Percentiles rank a stretch among this genome's conserved stretches.
Conservation (phyloP, 2,113 vertebrate genomes). For the Elgaria multicarinata region DNA sequence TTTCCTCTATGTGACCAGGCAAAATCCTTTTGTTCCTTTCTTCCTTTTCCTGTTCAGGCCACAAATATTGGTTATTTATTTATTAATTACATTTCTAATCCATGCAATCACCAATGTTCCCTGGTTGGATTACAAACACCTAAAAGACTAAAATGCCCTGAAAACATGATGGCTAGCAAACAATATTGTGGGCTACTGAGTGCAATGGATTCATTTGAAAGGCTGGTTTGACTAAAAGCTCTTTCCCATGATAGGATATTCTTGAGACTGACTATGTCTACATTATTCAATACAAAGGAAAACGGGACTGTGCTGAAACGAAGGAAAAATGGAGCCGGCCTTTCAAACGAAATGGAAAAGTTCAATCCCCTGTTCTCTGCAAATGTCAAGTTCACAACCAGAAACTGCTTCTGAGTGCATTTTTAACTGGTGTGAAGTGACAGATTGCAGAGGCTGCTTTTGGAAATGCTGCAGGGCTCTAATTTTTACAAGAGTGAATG, state of each 20-base stretch:
- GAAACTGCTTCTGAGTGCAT: constrained; percentile 58
- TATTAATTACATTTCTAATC: too few relatives aligned
- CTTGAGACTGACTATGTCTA: not conserved
- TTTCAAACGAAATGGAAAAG: constrained; percentile 47
- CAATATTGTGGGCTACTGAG: not conserved
- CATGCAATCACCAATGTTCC: too few relatives aligned
- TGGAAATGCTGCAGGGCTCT: constrained; percentile 53
- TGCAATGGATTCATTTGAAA: constrained; percentile 1
- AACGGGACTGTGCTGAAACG: constrained; percentile 17
- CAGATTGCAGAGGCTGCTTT: constrained; percentile 54
- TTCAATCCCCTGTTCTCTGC: not conserved
- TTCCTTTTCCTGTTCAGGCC: not conserved
- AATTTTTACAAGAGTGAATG: constrained; percentile 62
- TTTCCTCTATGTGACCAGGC: not conserved
- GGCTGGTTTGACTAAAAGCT: not conserved
- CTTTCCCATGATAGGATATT: not conserved
- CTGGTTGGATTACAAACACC: too few relatives aligned
- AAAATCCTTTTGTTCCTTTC: not conserved
- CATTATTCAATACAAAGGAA: not conserved
- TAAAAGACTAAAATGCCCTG: too few relatives aligned
- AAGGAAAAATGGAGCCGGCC: constrained; percentile 25
- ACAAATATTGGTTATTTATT: not conserved
- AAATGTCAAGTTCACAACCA: constrained; percentile 54
- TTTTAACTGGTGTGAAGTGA: constrained; percentile 43
- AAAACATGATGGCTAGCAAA: not conserved